Evolutionary conservation across 2,113 vertebrate genomes (phyloP).

Genomic region (Leptobrachium ailaonicum): DNA sequence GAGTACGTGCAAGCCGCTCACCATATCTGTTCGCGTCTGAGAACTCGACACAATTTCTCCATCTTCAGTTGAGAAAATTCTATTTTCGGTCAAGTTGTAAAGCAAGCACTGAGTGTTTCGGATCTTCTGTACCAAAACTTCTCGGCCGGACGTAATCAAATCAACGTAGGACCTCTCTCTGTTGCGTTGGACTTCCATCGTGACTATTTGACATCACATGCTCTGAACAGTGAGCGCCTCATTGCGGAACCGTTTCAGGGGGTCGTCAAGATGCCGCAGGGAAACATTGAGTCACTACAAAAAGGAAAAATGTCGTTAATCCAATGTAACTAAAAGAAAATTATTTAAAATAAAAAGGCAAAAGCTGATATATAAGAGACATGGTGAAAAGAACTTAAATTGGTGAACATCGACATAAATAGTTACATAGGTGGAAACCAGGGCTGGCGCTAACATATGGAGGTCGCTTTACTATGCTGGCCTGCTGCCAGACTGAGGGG

Average conservation of each 20-base stretch:
- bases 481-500: no score
- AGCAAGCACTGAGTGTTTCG: conserved; percentile 83
- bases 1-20: conserved; percentile 45
- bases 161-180: conserved; percentile 52
- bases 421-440: no score
- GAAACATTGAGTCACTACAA: no score
- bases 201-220: background rate
- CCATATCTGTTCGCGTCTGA: conserved; percentile 82
- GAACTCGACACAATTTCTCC: conserved; percentile 79
- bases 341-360: no score
- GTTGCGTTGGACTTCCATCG: conserved; percentile 58
- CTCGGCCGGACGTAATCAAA: conserved; percentile 75
- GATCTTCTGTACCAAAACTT: conserved; percentile 80
- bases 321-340: no score
- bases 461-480: no score
- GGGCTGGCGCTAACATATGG: no score
- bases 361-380: no score
- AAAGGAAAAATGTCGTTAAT: no score
- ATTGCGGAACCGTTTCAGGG: background rate
- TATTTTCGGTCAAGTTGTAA: conserved; percentile 81
- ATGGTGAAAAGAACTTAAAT: no score
- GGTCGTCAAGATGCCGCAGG: no score
- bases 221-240: background rate
- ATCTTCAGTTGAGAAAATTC: conserved; percentile 85
- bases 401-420: no score